Percentiles rank a stretch among this genome's conserved stretches.
Conservation (phyloP, 2,797 vertebrate genomes). For the Vireo griseus region DNA sequence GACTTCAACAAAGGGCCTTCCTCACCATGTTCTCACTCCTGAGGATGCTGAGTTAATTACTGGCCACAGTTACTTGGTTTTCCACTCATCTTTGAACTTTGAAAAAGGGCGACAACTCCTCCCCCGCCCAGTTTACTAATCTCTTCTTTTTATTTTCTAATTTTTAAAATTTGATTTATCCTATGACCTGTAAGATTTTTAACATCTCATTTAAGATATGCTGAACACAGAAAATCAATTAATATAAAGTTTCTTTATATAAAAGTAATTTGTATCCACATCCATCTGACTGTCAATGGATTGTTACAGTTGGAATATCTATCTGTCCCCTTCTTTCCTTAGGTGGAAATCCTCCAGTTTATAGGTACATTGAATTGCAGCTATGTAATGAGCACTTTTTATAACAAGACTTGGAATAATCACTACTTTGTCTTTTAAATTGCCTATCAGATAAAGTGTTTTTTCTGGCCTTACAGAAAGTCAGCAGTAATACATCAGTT, state of each 20-base stretch:
- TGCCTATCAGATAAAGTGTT: neutral
- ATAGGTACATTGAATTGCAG: neutral
- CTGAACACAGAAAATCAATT: neutral
- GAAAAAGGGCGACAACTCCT: neutral
- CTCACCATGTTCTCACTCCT: neutral
- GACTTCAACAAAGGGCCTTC: neutral
- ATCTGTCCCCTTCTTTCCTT: neutral
- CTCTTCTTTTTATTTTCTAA: neutral
- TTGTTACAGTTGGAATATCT: neutral
- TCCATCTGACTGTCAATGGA: neutral
- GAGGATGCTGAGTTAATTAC: neutral
- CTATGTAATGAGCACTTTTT: neutral
- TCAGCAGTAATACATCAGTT: neutral
- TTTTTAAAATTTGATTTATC: neutral
- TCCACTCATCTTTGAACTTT: neutral
- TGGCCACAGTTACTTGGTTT: neutral
- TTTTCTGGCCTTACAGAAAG: neutral
- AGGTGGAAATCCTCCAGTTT: neutral
- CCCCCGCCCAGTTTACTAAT: neutral
- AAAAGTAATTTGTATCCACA: neutral
- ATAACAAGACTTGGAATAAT: neutral
- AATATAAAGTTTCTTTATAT: neutral
- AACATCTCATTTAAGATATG: neutral
- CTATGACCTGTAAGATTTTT: neutral
- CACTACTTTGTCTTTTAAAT: neutral